Base-by-base conservation (phyloP, 1,140 invertebrate species). In the Sarcophaga peregrina region DNA sequence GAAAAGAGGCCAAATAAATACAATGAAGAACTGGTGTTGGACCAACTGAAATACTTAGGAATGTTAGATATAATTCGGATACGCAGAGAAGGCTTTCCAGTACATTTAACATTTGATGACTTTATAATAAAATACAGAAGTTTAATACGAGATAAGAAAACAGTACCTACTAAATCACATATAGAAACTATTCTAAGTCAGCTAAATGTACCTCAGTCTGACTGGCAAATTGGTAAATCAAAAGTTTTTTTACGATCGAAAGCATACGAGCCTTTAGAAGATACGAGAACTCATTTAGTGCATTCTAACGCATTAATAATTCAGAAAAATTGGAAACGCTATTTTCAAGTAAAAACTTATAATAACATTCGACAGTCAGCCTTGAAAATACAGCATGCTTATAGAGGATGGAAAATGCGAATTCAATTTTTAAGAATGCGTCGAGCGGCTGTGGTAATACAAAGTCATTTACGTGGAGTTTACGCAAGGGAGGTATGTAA, bases 11-110 rank as follows among this genome's bases (percentile, higher is more conserved):
- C 97, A 0, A 94, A 97, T 86, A 93, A 94, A 84, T 99, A 96
- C 90, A 94, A 96, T 89, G 94, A 95, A 58, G 92, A 93, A 76
- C 92, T 98, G 81, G 97, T 98, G 3, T 91, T 97, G 58, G 96
- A 97, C 86, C 98, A 99, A 91, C 92, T 98, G 8, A 94, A 95
- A 85, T 99, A 98, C 91, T 93, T 98, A 73, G 97, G 98, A 74
- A 98, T 99, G 97, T 92, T 98, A 87, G 97, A 98, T 90, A 98
- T 98, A 84, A 98, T 99, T 86, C 92, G 96, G 81, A 99, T 99
- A 82, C 92, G 97, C 54, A 95, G 96, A 87, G 96, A 98, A 91
- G 97, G 98, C 1, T 99, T 95, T 91, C 97, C 97, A 0, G 95
- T 98, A 83, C 97, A 98, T 90, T 93, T 97, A 88, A 92, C 93